Base-by-base conservation (phyloP, 2,113 vertebrate genomes). In the Meleagris gallopavo region DNA sequence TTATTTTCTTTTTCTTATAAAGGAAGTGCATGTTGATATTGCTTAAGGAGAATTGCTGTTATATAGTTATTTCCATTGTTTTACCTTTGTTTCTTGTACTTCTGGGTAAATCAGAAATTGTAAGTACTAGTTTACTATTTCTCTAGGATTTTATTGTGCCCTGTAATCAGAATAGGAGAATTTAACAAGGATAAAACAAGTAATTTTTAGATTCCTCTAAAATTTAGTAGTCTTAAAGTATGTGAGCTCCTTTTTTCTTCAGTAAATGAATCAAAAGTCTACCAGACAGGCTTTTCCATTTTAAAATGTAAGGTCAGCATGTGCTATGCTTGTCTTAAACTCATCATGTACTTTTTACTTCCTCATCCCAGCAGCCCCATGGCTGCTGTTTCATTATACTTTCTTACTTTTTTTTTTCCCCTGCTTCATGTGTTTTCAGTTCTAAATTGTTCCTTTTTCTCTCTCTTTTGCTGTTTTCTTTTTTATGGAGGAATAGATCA, bases 391-490 rank as follows among this genome's bases (percentile, higher is more conserved):
- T 85, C 55, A 61, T 91, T 80, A 55, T 6, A 13, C 9, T 41
- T 25, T n/a, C n/a, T n/a, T n/a, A n/a, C n/a, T 52, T 52, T 14
- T 50, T 65, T 82, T 50, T 65, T 82, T 65, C n/a, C n/a, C n/a
- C 76, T 91, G 43, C 13, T 67, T 94, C n/a, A 30, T 58, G 17
- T 65, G 9, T 81, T 95, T 70, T 64, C 34, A 71, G 1, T 83
- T 88, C 60, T 65, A 69, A 88, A 88, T 90, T 75, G 60, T 90
- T 18, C 61, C 50, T 93, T 52, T 48, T 46, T 93, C 55, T 48
- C 64, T 61, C 54, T 74, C 78, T 85, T 66, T 50, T 40, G 7
- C 83, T 78, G 5, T 86, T 93, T 94, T 81, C 20, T 45, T 88
- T 90, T 95, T 90, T 81, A 52, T 1, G 2, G 72, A 75, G 76